phyloP scores from a whole-genome alignment of 1,140 invertebrate genomes.

The Pogonus chalceus region DNA sequence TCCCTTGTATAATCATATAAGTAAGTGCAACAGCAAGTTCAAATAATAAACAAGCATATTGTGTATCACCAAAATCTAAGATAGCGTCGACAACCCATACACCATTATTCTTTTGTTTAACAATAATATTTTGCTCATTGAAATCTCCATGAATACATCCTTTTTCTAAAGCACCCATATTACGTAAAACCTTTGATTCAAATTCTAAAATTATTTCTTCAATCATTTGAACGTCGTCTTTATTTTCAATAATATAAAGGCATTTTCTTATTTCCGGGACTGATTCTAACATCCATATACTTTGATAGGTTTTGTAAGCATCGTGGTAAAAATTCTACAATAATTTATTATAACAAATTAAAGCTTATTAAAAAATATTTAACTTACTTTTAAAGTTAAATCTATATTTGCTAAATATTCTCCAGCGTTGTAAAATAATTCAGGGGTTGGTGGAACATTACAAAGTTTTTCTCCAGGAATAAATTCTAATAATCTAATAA shows the following conservation, averaged over 20 bases:
- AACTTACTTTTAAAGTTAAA: constrained; percentile 50
- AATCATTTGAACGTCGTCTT: constrained; percentile 44
- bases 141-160: constrained; percentile 82
- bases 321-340: constrained; percentile 62
- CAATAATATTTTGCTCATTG: constrained; percentile 81
- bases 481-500: constrained; percentile 62
- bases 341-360: constrained; percentile 11
- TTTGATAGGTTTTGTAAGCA: constrained; percentile 49
- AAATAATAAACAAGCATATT: constrained; percentile 61
- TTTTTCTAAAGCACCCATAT: constrained; percentile 45
- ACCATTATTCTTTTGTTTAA: constrained; percentile 35
- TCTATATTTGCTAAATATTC: constrained; percentile 56
- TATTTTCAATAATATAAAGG: constrained; percentile 53
- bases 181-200: constrained; percentile 48
- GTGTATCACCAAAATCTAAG: constrained; percentile 77
- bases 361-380: background rate
- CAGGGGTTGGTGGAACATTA: constrained; percentile 42
- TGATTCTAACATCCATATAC: constrained; percentile 65
- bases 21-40: constrained; percentile 73
- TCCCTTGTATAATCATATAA: constrained; percentile 64
- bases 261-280: constrained; percentile 60
- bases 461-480: constrained; percentile 58
- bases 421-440: constrained; percentile 60
- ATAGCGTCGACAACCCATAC: constrained; percentile 48
- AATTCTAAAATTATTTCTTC: constrained; percentile 57